Percentiles rank a stretch among this genome's conserved stretches.
These are phyloP conservation scores for Neotragus moschatus DNA, from an alignment of 2,113 vertebrate genomes.

Conservation along the genomic window DNA sequence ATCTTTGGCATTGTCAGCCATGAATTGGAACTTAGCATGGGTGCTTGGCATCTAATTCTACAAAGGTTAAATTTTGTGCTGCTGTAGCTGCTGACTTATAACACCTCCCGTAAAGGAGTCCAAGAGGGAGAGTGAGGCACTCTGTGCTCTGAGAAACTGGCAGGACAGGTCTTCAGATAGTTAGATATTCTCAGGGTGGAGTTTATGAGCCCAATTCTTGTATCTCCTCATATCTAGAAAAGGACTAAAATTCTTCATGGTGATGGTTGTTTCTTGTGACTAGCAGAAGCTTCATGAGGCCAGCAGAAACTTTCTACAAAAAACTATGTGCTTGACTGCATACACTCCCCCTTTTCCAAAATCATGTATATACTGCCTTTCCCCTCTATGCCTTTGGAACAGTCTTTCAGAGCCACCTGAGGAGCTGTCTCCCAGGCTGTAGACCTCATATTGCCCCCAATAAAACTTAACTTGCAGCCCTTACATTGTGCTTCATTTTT, in stretches of 20 bases:
- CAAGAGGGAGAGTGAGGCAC: not conserved
- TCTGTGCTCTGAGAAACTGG: not conserved
- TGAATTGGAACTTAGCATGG: not conserved
- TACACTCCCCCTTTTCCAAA: not conserved
- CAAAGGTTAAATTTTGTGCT: not conserved
- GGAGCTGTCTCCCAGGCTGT: not conserved
- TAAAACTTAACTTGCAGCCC: not conserved
- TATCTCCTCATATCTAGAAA: not conserved
- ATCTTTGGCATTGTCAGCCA: not conserved
- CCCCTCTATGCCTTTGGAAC: not conserved
- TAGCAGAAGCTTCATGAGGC: not conserved
- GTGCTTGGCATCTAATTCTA: not conserved
- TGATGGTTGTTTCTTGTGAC: not conserved
- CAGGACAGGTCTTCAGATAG: not conserved
- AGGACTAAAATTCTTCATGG: not conserved
- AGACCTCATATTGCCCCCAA: not conserved
- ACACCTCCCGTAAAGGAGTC: not conserved
- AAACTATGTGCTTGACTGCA: not conserved
- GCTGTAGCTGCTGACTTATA: not conserved
- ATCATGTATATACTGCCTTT: not conserved
- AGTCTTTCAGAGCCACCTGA: not conserved
- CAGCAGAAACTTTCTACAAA: not conserved
- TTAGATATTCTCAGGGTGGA: not conserved
- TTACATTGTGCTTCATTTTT: not conserved
- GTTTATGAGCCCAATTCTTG: not conserved